Percentiles rank a stretch among this genome's conserved stretches.
Conservation (phyloP, 2,888 invertebrate genomes). For the Drosophila testacea region DNA sequence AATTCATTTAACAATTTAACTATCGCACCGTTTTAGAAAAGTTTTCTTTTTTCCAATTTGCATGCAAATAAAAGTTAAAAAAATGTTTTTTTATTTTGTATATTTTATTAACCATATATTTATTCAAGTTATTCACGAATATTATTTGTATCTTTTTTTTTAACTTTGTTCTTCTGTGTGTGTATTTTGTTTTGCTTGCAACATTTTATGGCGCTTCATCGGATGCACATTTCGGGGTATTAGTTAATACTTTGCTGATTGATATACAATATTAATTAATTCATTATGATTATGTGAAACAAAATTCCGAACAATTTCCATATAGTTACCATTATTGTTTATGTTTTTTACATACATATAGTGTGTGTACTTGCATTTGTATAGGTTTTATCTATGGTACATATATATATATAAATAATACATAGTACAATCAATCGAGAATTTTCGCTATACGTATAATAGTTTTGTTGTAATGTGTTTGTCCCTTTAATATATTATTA, state of each 20-base stretch:
- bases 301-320: constrained; percentile 47
- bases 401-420: constrained; percentile 62
- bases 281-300: constrained; percentile 45
- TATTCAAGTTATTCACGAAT: constrained; percentile 46
- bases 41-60: constrained; percentile 44
- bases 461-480: constrained; percentile 44
- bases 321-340: constrained; percentile 35
- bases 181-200: constrained; percentile 23
- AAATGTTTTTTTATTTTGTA: constrained; percentile 44
- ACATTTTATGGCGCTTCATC: constrained; percentile 65
- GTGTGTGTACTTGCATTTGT: constrained; percentile 23
- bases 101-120: constrained; percentile 12
- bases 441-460: constrained; percentile 69
- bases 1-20: constrained; percentile 78
- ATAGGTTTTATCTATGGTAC: constrained; percentile 64
- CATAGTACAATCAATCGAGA: constrained; percentile 62
- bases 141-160: constrained; percentile 26
- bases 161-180: constrained; percentile 22
- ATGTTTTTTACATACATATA: constrained; percentile 45
- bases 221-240: constrained; percentile 54
- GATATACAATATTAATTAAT: constrained; percentile 43
- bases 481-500: constrained; percentile 53
- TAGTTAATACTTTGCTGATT: constrained; percentile 69
- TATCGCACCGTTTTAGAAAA: constrained; percentile 66
- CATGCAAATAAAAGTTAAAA: constrained; percentile 58